Evolutionary conservation across 2,888 invertebrate genomes (phyloP).

Genomic region (Cryptophagus acutangulus): DNA sequence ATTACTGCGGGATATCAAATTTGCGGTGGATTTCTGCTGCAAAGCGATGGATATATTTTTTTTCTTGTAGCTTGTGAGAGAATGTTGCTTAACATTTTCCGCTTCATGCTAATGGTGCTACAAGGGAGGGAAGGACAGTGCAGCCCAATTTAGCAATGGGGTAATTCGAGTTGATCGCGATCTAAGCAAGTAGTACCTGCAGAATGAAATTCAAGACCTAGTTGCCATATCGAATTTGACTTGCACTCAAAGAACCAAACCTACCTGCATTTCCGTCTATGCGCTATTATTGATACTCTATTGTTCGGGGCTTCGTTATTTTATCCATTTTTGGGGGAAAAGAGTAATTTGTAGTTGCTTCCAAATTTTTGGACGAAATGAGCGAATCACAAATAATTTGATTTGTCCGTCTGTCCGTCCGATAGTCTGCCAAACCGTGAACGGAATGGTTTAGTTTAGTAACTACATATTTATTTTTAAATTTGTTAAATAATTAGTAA

Average conservation of each 20-base stretch:
- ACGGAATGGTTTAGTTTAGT: no score
- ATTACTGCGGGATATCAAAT: conserved; percentile 43
- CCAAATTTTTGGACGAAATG: no score
- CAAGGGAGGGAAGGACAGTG: background rate
- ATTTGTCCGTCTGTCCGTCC: no score
- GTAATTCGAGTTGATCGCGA: conserved; percentile 18
- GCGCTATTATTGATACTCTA: no score
- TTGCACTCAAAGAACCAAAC: conserved; percentile 21
- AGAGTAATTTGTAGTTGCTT: no score
- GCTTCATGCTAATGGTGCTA: conserved; percentile 20
- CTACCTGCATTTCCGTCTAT: conserved; percentile 22
- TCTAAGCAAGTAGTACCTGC: conserved; percentile 26
- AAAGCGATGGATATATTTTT: background rate
- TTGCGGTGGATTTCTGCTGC: conserved; percentile 34
- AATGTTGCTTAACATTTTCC: conserved; percentile 15
- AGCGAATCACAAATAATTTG: no score
- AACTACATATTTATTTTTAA: no score
- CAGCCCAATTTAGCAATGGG: conserved; percentile 17
- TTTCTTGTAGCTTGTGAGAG: background rate
- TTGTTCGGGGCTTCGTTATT: no score
- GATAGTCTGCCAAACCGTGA: no score
- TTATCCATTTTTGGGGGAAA: no score
- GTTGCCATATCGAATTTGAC: conserved; percentile 29
- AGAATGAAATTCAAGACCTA: conserved; percentile 29
- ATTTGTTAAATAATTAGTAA: no score